A percentile compares a stretch with the other conserved stretches of the same genome.
phyloP scores from a whole-genome alignment of 2,888 invertebrate genomes.

The Chymomyza fuscimana region DNA sequence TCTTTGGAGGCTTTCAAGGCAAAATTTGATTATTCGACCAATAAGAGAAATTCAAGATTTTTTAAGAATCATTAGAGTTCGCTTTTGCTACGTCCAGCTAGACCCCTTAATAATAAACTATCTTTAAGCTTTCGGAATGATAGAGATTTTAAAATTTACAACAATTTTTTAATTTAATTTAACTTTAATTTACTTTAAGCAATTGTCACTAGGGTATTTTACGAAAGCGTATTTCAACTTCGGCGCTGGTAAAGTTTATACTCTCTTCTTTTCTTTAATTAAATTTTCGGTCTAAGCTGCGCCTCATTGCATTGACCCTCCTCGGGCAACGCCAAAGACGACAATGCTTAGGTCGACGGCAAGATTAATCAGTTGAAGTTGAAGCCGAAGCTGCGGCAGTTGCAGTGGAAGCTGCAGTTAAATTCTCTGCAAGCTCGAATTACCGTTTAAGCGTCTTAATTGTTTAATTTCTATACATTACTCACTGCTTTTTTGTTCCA shows the following conservation, averaged over 20 bases:
- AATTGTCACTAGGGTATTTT: background rate
- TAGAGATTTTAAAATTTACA: too few species aligned
- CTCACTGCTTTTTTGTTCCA: slow-evolving; percentile 36
- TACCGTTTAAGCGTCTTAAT: slow-evolving; percentile 73
- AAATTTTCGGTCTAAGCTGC: slow-evolving; percentile 42
- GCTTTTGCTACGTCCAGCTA: too few species aligned
- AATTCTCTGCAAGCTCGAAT: slow-evolving; percentile 32
- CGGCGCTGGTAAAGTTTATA: background rate
- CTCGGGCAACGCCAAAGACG: background rate
- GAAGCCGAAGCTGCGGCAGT: background rate
- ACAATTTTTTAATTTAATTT: too few species aligned
- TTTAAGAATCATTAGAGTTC: too few species aligned
- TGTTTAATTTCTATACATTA: slow-evolving; percentile 67
- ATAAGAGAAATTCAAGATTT: too few species aligned
- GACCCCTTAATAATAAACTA: too few species aligned
- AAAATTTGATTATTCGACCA: too few species aligned
- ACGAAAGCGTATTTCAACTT: background rate
- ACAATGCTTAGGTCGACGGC: slow-evolving; percentile 14
- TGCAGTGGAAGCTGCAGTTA: background rate
- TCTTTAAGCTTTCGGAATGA: too few species aligned
- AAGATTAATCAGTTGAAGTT: slow-evolving; percentile 41
- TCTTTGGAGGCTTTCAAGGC: too few species aligned
- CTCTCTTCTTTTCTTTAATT: slow-evolving; percentile 52
- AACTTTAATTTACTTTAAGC: too few species aligned
- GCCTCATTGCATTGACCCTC: slow-evolving; percentile 1